Evolutionary conservation across 2,888 invertebrate species (phyloP).

Genomic region (Philopedon plagiatum): DNA sequence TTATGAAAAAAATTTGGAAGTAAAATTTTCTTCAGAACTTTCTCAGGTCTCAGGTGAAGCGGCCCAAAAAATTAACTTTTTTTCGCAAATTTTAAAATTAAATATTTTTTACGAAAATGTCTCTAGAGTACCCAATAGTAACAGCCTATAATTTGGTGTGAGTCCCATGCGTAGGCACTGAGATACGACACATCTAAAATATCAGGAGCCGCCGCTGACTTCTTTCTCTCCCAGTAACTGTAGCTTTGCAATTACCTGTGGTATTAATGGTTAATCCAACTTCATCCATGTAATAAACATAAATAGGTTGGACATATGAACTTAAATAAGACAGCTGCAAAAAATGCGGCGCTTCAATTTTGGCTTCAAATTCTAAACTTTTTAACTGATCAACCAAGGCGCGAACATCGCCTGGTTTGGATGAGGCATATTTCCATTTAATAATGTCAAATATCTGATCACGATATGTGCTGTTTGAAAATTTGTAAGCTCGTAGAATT

Average conservation of each 20-base stretch:
- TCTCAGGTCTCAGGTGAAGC: no score
- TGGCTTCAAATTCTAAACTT: slow-evolving; percentile 74
- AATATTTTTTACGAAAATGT: no score
- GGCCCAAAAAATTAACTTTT: no score
- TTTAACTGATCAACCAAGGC: slow-evolving; percentile 70
- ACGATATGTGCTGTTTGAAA: slow-evolving; percentile 57
- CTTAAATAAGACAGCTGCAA: slow-evolving; percentile 68
- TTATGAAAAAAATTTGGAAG: no score
- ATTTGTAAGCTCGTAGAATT: slow-evolving; percentile 69
- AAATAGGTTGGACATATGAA: slow-evolving; percentile 68
- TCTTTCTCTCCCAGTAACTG: no score
- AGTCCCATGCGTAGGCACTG: no score
- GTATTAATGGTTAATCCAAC: slow-evolving; percentile 70
- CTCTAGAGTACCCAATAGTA: no score
- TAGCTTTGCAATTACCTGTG: slow-evolving; percentile 66
- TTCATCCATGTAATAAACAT: slow-evolving; percentile 73
- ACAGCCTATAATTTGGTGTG: no score
- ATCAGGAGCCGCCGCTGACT: no score
- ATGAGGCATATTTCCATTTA: slow-evolving; percentile 73
- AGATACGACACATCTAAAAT: no score
- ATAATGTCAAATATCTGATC: slow-evolving; percentile 68
- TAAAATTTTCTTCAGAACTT: no score
- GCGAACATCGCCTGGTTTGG: slow-evolving; percentile 65
- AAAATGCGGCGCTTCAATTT: slow-evolving; percentile 72
- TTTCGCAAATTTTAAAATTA: no score